Evolutionary conservation across 2,888 invertebrate species (phyloP), one percentile per base, ranked within the genome.

Genomic region (Melinaea marsaeus): DNA sequence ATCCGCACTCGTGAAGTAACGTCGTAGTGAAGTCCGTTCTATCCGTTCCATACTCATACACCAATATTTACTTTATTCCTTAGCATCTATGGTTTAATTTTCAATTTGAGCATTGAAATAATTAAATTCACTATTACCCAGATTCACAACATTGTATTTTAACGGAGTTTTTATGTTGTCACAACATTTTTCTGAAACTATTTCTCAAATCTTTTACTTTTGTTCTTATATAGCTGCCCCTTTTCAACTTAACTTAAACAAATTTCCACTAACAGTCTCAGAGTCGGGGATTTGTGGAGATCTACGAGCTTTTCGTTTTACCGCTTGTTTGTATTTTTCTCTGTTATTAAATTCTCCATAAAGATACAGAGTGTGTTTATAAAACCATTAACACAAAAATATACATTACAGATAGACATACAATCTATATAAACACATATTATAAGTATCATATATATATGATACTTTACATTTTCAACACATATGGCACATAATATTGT

Each of bases 241-340:
- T 85, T 85, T 85, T 86, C 83, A 85, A 83, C 80, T 83, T 71
- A 76, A 84, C 83, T 85, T 88, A 86, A 86, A 85, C 85, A 87
- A 86, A 87, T 88, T 88, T 86, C 75, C 81, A 77, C 76, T 83
- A 87, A 87, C 83, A 86, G 87, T 85, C 84, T 86, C 86, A 83
- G 78, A 82, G 81, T 82, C 71, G 75, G 80, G 86, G 86, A 86
- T 88, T 88, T 85, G 76, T 69, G 47, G 75, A 82, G 85, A 86
- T 85, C 80, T 82, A 80, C 81, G 78, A 79, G 84, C 76, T 80
- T 84, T 84, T 79, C 79, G 82, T 83, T 85, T 85, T 85, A 79
- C 80, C 76, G 78, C 77, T 79, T 80, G 79, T 80, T 81, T 79
- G 71, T 69, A 66, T 61, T 65, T 64, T 60, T 55, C 55, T 55